Evolutionary conservation across 2,888 invertebrate genomes (phyloP), one percentile per base, ranked within the genome.

Genomic region (Ochropleura plecta): DNA sequence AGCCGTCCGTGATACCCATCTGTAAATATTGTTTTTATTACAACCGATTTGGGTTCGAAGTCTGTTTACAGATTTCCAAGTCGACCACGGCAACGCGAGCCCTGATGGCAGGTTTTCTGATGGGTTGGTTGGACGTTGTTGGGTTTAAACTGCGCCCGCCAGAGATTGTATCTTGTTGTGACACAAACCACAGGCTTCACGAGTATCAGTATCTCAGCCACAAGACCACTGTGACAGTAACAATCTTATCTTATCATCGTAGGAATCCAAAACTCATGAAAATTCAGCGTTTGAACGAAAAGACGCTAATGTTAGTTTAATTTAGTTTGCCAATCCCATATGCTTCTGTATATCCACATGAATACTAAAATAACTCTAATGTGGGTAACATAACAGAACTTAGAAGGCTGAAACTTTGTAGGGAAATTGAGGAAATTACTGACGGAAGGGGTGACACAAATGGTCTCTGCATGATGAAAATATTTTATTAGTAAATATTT

Each of bases 361-460:
- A 49, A 64, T 78, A 63, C 79, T 64, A 73, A 80, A 81, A 73
- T 68, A 70, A 20, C 59, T 49, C 5, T 70, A 57, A 70, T 64
- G 62, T 64, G 42, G 60, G 57, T 60, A 55, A 48, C 8, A 53
- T n/a, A 55, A 30, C 30, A 48, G 48, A 48, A 59, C 64, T 59
- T 42, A 57, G 60, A 71, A 72, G 53, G 20, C 53, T 69, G 46
- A 70, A 82, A 75, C 66, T 77, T 70, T 66, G 60, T 55, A 42
- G 42, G 63, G n/a, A 76, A 79, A 82, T 79, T 67, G 62, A 79
- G 72, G 74, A 78, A 84, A 88, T 86, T 78, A 70, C 55, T 64
- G 65, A 73, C 69, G 63, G 71, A 82, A 57, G 16, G 55, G 30
- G 4, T 57, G 16, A 57, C 14, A 42, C 18, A 42, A 42, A 60